Conservation (phyloP, 2,888 invertebrate genomes). For the Luffia ferchaultella region DNA sequence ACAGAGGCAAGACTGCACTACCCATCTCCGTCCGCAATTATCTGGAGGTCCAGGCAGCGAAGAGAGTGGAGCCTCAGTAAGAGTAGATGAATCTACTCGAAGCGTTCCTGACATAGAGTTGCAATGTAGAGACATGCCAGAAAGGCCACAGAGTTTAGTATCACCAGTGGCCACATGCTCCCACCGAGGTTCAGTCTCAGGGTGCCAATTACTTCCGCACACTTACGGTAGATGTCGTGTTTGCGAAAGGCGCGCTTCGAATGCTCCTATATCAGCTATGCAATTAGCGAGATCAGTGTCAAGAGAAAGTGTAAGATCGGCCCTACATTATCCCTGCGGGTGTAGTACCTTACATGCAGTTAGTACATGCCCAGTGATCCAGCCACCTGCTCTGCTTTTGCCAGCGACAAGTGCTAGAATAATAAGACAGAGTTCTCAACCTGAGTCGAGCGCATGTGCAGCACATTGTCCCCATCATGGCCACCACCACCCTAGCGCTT, state of each 20-base stretch:
- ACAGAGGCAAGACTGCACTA: slow-evolving; percentile 87
- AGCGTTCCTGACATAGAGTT: slow-evolving; percentile 85
- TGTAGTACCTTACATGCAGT: slow-evolving; percentile 60
- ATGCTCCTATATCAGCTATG: slow-evolving; percentile 76
- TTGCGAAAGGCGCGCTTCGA: slow-evolving; percentile 83
- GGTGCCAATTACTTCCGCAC: slow-evolving; percentile 73
- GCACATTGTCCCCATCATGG: slow-evolving; percentile 71
- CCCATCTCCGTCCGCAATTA: slow-evolving; percentile 75
- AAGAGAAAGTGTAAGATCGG: slow-evolving; percentile 80
- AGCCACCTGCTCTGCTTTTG: slow-evolving; percentile 76
- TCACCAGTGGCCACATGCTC: slow-evolving; percentile 66
- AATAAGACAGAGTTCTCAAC: slow-evolving; percentile 88
- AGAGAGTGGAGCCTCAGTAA: slow-evolving; percentile 70
- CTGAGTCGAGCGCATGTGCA: slow-evolving; percentile 76
- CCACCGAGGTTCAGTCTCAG: slow-evolving; percentile 70
- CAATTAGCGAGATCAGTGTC: slow-evolving; percentile 87
- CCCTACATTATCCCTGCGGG: slow-evolving; percentile 71
- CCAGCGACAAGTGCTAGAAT: slow-evolving; percentile 80
- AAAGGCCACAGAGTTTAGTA: slow-evolving; percentile 60
- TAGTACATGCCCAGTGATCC: slow-evolving; percentile 72
- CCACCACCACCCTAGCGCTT: slow-evolving; percentile 82
- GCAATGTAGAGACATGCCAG: slow-evolving; percentile 72
- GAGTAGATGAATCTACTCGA: slow-evolving; percentile 72
- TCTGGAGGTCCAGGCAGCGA: slow-evolving; percentile 80
- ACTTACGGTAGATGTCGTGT: slow-evolving; percentile 71